Evolutionary conservation across 2,797 vertebrate genomes (phyloP).

Genomic region (Ficedula albicollis): DNA sequence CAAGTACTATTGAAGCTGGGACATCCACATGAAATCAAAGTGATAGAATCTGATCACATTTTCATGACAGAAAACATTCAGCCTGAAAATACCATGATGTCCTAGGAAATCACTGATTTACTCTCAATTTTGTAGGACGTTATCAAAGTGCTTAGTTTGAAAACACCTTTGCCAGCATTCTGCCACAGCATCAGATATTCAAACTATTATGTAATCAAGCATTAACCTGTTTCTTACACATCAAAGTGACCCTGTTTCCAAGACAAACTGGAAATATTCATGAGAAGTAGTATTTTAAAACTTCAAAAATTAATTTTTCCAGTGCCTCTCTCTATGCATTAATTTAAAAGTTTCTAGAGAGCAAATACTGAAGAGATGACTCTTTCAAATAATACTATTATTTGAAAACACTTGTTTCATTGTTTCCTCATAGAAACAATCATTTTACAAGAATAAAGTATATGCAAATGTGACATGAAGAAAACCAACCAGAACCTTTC

Average conservation of each 20-base stretch:
- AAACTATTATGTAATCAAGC: neutral
- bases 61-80: neutral
- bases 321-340: neutral
- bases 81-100: neutral
- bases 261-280: neutral
- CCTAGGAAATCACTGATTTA: neutral
- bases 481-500: neutral
- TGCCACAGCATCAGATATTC: neutral
- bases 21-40: neutral
- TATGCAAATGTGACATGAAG: neutral
- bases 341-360: neutral
- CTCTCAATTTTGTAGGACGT: neutral
- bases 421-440: neutral
- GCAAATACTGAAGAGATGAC: neutral
- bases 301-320: neutral
- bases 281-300: neutral
- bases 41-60: neutral
- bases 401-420: neutral
- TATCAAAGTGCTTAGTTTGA: neutral
- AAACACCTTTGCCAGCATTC: neutral
- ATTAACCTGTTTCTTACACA: neutral
- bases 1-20: neutral
- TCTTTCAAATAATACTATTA: neutral
- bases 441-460: neutral
- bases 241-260: neutral